A percentile compares a stretch with the other conserved stretches of the same genome.
Conservation (phyloP, 1,140 invertebrate species). For the Bombus consobrinus region DNA sequence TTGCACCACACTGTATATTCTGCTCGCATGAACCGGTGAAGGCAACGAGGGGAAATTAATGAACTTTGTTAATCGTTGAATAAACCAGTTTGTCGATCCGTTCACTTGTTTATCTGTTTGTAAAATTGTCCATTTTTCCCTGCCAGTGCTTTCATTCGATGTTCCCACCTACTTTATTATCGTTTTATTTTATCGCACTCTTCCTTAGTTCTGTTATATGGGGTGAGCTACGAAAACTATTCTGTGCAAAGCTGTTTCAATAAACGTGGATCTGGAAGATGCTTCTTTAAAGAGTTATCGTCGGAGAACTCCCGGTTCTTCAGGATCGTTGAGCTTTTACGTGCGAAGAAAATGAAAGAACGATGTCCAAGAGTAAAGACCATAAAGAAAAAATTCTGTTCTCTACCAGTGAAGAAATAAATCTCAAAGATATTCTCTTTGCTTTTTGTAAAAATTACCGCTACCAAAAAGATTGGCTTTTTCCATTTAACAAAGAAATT, state of each 20-base stretch:
- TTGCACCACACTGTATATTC: background rate
- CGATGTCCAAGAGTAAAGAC: too few relatives aligned
- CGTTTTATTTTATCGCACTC: background rate
- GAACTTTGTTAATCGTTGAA: background rate
- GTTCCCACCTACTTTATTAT: background rate
- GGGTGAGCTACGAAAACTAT: background rate
- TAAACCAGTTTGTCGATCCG: background rate
- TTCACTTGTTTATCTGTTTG: background rate
- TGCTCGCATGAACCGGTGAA: background rate
- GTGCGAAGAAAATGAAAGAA: background rate
- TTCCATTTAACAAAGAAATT: too few relatives aligned
- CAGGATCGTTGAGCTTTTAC: background rate
- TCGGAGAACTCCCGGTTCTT: background rate
- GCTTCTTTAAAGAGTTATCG: background rate
- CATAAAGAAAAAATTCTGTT: too few relatives aligned
- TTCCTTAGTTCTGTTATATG: background rate
- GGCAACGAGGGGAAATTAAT: constrained; percentile 9
- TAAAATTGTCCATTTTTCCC: background rate
- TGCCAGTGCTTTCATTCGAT: constrained; percentile 2
- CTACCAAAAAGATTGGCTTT: too few relatives aligned
- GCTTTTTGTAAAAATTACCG: too few relatives aligned
- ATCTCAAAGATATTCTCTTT: too few relatives aligned
- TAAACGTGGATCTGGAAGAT: background rate
- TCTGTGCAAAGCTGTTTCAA: background rate
- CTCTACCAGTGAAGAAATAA: too few relatives aligned